These are phyloP conservation scores for Telmatochromis sp. DNA, from an alignment of 2,113 vertebrate genomes.

Conservation along the genomic window DNA sequence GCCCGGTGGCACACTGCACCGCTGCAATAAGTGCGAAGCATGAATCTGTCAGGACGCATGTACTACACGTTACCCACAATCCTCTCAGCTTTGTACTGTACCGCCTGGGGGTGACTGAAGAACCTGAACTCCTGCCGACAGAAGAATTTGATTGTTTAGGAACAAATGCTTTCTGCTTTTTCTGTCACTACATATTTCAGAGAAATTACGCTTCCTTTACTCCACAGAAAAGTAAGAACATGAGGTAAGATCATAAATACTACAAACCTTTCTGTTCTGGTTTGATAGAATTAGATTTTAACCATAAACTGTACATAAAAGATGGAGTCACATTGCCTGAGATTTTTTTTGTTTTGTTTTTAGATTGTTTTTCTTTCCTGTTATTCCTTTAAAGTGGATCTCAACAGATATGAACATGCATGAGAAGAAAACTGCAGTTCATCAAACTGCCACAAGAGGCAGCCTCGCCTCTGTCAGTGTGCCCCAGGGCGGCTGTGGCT, in stretches of 20 bases:
- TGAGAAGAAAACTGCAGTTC: background rate
- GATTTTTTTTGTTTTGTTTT: rapidly evolving
- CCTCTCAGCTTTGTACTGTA: background rate
- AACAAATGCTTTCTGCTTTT: rapidly evolving
- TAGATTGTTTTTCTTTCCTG: rapidly evolving
- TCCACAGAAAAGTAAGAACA: background rate
- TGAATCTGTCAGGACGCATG: background rate
- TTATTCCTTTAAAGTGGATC: rapidly evolving
- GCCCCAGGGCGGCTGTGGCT: too few relatives aligned
- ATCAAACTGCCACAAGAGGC: background rate
- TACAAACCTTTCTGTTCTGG: background rate
- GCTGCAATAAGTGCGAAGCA: background rate
- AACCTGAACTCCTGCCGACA: background rate
- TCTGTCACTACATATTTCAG: background rate
- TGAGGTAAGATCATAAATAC: rapidly evolving
- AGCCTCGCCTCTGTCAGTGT: rapidly evolving
- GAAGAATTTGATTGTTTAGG: background rate
- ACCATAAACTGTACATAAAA: background rate
- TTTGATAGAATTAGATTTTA: background rate
- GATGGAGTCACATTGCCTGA: background rate
- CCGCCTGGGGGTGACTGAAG: background rate
- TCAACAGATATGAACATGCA: background rate
- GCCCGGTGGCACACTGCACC: background rate
- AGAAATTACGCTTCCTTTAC: background rate
- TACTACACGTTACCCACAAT: background rate